Evolutionary conservation across 2,113 vertebrate species (phyloP).

Genomic region (Myiozetetes cayanensis): DNA sequence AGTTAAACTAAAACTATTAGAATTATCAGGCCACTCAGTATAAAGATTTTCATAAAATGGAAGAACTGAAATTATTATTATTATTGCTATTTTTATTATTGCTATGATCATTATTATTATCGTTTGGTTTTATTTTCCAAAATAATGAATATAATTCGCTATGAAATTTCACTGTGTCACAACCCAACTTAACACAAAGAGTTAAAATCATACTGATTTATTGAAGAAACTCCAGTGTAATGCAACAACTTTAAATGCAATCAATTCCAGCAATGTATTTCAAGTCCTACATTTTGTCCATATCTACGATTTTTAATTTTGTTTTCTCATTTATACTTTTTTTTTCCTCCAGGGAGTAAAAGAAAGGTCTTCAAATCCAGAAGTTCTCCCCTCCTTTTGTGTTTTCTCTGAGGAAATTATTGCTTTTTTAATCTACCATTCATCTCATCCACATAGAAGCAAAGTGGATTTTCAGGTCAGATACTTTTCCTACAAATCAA

Average conservation of each 20-base stretch:
- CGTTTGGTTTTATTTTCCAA: not conserved
- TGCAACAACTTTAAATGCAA: not conserved
- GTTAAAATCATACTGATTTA: not conserved
- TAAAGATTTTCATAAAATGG: not conserved
- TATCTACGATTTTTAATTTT: not conserved
- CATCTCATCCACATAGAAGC: not conserved
- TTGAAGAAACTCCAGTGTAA: not conserved
- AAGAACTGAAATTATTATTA: not conserved
- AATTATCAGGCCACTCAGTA: not conserved
- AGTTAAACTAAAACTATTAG: not conserved
- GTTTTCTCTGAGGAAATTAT: not conserved
- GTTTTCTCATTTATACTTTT: not conserved
- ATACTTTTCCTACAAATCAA: not conserved
- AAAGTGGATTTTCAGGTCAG: slow-evolving; percentile 28
- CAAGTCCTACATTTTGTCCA: not conserved
- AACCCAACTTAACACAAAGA: not conserved
- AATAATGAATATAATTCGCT: not conserved
- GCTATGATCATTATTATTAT: not conserved
- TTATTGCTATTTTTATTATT: not conserved
- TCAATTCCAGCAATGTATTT: not conserved
- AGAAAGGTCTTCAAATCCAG: not conserved
- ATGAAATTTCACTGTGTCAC: not conserved
- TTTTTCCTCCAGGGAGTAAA: not conserved
- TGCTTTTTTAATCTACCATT: slow-evolving; percentile 25
- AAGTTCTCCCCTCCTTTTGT: not conserved